Evolutionary conservation across 2,888 invertebrate species (phyloP), one percentile per base, ranked within the genome.

Genomic region (Oscheius sp.): DNA sequence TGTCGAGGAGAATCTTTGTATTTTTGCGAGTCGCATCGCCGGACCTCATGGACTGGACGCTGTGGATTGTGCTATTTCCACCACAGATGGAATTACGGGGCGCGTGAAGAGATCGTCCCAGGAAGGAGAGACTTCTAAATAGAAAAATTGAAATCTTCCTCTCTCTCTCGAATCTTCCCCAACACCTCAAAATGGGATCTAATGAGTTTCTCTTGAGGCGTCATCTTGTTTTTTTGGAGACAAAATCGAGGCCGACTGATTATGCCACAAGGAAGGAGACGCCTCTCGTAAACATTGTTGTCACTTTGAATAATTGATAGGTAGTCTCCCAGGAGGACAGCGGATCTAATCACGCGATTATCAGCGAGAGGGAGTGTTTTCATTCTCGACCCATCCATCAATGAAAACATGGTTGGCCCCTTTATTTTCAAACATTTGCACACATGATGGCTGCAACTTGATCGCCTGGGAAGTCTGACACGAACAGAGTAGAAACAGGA

Each of bases 61-160:
- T 73, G 50, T 73, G 76, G 29, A 74, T 69, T 10, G 75, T 75
- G 27, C 73, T 76, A 20, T 50, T 52, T 25, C 70, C 76, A 57
- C 75, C 76, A 55, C 77, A 79, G 20, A 79, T 71, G 0, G 79
- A 79, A 55, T 79, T 79, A 17, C 79, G 46, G 0, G 79, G 79
- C 15, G 67, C 77, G 50, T 74, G 69, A 20, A 78, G 52, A 10
- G 70, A 55, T 23, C 74, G 72, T 1, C 48, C 68, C 5, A 76
- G 64, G 33, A 74, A 68, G 15, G 76, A 76, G n/a, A 71, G 63
- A 20, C 71, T 69, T 45, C 72, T 69, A 37, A n/a, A n/a, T n/a
- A n/a, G n/a, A 68, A 65, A 65, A 31, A 31, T 31, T 17, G 50
- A 4, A 17, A 50, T 25, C 46, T 46, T 25, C 37, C n/a, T n/a